Percentiles rank a stretch among this genome's conserved stretches.
These are phyloP conservation scores for Pharmacophagus antenor DNA, from an alignment of 2,888 invertebrate genomes.

Conservation along the genomic window DNA sequence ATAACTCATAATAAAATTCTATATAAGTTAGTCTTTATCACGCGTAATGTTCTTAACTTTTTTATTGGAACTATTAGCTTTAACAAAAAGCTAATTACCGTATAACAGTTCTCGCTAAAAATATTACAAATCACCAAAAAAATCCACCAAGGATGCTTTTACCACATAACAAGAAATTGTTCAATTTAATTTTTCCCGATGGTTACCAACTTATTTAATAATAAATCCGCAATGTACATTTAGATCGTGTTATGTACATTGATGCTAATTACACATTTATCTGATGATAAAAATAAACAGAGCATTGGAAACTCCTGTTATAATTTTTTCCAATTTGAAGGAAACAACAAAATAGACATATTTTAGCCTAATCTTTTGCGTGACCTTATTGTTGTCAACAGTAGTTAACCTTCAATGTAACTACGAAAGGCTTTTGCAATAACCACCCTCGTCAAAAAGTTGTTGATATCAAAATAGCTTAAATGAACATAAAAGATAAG, in stretches of 20 bases:
- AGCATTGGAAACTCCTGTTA: not conserved
- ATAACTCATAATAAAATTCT: too few species aligned
- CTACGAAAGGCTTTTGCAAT: too few species aligned
- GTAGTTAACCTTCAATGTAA: too few species aligned
- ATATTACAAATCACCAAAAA: not conserved
- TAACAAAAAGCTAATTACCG: not conserved
- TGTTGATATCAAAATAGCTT: not conserved
- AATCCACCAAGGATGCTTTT: not conserved
- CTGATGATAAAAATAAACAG: not conserved
- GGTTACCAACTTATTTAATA: too few species aligned
- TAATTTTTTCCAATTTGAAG: not conserved
- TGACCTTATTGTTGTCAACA: not conserved
- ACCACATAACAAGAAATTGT: not conserved
- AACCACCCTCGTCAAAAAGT: too few species aligned
- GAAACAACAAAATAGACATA: not conserved
- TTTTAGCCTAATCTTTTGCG: not conserved
- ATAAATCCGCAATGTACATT: too few species aligned
- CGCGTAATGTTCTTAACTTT: not conserved
- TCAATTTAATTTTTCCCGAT: not conserved
- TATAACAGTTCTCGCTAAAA: not conserved
- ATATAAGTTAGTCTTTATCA: not conserved
- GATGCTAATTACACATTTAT: too few species aligned
- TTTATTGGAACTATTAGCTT: not conserved
- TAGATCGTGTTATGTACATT: too few species aligned
- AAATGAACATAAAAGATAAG: not conserved